A percentile compares a stretch with the other conserved stretches of the same genome.
Conservation (phyloP, 2,888 invertebrate species). For the Emesis furor region DNA sequence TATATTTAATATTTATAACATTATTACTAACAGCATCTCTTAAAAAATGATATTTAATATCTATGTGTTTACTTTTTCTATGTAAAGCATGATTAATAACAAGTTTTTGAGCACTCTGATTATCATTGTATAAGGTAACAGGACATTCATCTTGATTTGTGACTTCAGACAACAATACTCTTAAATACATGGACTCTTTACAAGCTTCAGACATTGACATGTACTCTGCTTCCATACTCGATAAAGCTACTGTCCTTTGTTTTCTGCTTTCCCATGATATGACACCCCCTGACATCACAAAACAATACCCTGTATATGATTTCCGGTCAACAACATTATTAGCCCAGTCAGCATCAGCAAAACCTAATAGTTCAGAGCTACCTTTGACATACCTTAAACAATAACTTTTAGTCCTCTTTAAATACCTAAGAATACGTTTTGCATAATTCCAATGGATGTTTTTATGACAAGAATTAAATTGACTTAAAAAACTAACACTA, state of each 20-base stretch:
- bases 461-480: slow-evolving; percentile 30
- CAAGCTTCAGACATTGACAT: no score
- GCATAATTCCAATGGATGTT: slow-evolving; percentile 18
- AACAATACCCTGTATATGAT: slow-evolving; percentile 11
- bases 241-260: no score
- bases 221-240: no score
- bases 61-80: slow-evolving; percentile 14
- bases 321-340: slow-evolving; percentile 23
- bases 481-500: slow-evolving; percentile 30
- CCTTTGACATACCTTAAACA: slow-evolving; percentile 20
- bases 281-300: no score
- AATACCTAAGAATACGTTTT: slow-evolving; percentile 24
- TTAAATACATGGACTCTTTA: no score
- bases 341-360: slow-evolving; percentile 28
- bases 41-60: slow-evolving; percentile 16
- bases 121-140: background rate
- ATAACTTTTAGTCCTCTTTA: slow-evolving; percentile 26
- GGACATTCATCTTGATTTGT: slow-evolving; percentile 17
- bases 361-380: slow-evolving; percentile 15
- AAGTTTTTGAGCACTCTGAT: no score
- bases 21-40: slow-evolving; percentile 18
- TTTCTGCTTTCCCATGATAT: no score
- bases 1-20: slow-evolving; percentile 21
- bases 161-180: slow-evolving; percentile 24
- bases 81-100: slow-evolving; percentile 9